Percentiles rank a stretch among this genome's conserved stretches.
phyloP scores from a whole-genome alignment of 2,888 invertebrate genomes.

The Microctonus aethiopoides region DNA sequence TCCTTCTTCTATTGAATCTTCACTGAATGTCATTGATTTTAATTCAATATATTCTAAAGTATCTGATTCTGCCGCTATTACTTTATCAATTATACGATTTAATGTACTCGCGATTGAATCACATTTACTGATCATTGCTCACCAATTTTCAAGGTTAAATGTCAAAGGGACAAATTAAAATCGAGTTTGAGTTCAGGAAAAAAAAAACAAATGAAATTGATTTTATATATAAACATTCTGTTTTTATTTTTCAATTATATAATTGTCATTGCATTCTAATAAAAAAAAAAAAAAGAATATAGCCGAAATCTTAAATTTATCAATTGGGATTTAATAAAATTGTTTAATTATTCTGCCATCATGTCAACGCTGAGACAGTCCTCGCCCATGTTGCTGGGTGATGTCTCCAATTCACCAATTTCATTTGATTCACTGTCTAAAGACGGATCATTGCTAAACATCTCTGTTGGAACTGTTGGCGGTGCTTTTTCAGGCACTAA shows the following conservation, averaged over 20 bases:
- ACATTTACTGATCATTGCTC: slow-evolving; percentile 42
- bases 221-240: slow-evolving; percentile 47
- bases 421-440: slow-evolving; percentile 89
- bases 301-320: slow-evolving; percentile 42
- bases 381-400: slow-evolving; percentile 84
- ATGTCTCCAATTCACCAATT: slow-evolving; percentile 80
- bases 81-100: slow-evolving; percentile 44
- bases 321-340: slow-evolving; percentile 45
- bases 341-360: slow-evolving; percentile 69
- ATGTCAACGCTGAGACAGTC: slow-evolving; percentile 81
- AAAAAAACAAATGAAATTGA: slow-evolving; percentile 26
- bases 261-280: slow-evolving; percentile 47
- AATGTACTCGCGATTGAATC: slow-evolving; percentile 46
- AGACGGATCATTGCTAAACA: slow-evolving; percentile 95
- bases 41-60: slow-evolving; percentile 11
- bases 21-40: slow-evolving; percentile 10
- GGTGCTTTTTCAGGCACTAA: slow-evolving; percentile 87
- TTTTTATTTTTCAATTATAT: slow-evolving; percentile 49
- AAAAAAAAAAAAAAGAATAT: slow-evolving; percentile 37
- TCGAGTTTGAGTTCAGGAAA: slow-evolving; percentile 20
- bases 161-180: slow-evolving; percentile 15
- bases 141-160: slow-evolving; percentile 30
- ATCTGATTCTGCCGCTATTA: slow-evolving; percentile 37
- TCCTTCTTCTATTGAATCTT: slow-evolving; percentile 23
- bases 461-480: slow-evolving; percentile 90